These are phyloP conservation scores for Phytoseiulus persimilis DNA, from an alignment of 2,888 invertebrate genomes.

Conservation along the genomic window DNA sequence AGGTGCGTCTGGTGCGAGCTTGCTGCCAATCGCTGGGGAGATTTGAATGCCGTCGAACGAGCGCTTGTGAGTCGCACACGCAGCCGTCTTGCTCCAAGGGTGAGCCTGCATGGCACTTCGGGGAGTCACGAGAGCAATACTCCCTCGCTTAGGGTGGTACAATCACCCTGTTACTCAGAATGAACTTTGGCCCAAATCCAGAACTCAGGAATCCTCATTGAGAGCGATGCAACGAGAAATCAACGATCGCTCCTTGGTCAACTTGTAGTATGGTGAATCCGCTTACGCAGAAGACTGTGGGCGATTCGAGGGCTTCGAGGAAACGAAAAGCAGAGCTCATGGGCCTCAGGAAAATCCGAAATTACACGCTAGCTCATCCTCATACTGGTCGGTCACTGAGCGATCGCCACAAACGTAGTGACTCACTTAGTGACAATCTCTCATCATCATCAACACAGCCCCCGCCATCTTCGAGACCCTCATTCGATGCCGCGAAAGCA, in stretches of 20 bases:
- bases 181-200: too few relatives aligned
- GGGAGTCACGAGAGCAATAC: too few relatives aligned
- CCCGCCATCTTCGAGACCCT: background rate
- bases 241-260: too few relatives aligned
- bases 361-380: background rate
- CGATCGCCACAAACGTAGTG: background rate
- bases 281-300: too few relatives aligned
- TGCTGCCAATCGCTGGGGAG: background rate
- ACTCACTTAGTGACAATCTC: too few relatives aligned
- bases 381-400: background rate
- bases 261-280: too few relatives aligned
- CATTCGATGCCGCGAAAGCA: background rate
- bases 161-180: too few relatives aligned
- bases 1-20: conserved; percentile 33
- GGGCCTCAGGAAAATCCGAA: background rate
- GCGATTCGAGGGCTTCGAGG: background rate
- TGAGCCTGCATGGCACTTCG: background rate
- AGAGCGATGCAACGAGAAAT: too few relatives aligned
- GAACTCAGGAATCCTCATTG: too few relatives aligned
- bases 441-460: background rate
- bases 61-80: background rate
- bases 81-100: background rate
- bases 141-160: too few relatives aligned
- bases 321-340: background rate
- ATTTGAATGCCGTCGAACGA: background rate